Percentiles rank a stretch among this genome's conserved stretches.
phyloP scores from a whole-genome alignment of 2,113 vertebrate genomes.

The Eulacestoma nigropectus region DNA sequence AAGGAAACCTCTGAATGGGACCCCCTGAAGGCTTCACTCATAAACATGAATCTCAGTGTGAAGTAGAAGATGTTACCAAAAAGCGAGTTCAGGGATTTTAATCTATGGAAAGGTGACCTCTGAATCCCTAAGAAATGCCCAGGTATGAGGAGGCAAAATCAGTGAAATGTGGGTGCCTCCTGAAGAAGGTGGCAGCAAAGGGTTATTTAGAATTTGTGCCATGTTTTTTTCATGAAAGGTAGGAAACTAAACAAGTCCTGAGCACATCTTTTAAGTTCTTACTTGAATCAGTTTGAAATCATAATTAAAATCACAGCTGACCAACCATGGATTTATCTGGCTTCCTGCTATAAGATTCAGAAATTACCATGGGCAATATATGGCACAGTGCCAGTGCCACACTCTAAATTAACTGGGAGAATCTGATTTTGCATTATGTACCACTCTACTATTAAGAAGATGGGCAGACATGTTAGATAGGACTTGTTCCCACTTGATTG shows the following conservation, averaged over 20 bases:
- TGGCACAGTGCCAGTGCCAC: not conserved
- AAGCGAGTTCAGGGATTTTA: not conserved
- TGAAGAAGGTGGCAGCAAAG: not conserved
- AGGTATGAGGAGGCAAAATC: not conserved
- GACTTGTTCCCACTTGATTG: constrained; percentile 7
- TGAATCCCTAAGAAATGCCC: not conserved
- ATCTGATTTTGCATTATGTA: not conserved
- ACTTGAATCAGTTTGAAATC: not conserved
- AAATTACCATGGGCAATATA: not conserved
- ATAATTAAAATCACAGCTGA: not conserved
- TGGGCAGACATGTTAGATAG: not conserved
- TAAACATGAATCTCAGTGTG: not conserved
- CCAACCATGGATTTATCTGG: not conserved
- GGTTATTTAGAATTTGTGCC: not conserved
- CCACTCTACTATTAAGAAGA: not conserved
- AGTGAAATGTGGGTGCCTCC: not conserved
- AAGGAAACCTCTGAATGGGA: not conserved
- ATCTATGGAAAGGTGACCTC: not conserved
- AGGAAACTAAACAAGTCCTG: not conserved
- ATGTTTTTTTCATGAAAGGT: not conserved
- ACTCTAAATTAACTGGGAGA: not conserved
- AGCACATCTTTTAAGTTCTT: not conserved
- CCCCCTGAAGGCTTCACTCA: not conserved
- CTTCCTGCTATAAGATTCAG: not conserved
- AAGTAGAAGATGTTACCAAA: not conserved